Percentiles rank a stretch among this genome's conserved stretches.
Conservation (phyloP, 2,888 invertebrate species). For the Aporophyla nigra region DNA sequence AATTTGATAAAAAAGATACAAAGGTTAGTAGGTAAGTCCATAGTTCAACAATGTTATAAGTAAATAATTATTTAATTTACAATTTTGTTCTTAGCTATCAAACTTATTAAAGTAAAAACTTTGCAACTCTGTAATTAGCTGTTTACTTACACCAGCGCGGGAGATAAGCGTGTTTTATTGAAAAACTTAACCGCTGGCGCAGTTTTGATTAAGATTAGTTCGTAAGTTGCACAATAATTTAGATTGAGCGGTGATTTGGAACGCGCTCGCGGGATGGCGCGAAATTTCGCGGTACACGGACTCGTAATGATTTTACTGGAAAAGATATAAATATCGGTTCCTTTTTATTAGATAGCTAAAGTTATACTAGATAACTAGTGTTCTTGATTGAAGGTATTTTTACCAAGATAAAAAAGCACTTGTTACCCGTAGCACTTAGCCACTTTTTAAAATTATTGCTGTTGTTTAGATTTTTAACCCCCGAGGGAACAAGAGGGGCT, state of each 20-base stretch:
- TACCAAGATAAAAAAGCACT: background rate
- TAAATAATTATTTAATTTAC: background rate
- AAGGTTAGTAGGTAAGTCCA: too few relatives aligned
- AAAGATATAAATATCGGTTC: background rate
- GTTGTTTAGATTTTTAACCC: background rate
- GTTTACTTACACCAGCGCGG: conserved; percentile 56
- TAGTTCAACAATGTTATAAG: background rate
- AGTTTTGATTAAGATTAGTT: conserved; percentile 86
- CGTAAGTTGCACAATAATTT: conserved; percentile 87
- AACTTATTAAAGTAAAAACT: conserved; percentile 41
- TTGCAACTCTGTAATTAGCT: conserved; percentile 59
- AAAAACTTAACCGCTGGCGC: conserved; percentile 82
- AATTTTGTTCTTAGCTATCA: background rate
- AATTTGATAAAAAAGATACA: too few relatives aligned
- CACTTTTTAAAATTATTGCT: background rate
- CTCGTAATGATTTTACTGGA: conserved; percentile 56
- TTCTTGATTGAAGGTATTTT: background rate
- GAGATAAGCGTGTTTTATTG: conserved; percentile 88
- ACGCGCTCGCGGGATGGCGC: conserved; percentile 70
- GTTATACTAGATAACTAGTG: background rate
- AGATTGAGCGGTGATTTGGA: conserved; percentile 85
- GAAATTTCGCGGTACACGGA: conserved; percentile 77
- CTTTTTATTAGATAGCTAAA: background rate
- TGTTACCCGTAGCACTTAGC: background rate
- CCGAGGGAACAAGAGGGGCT: too few relatives aligned